A percentile compares a stretch with the other conserved stretches of the same genome.
Conservation (phyloP, 2,888 invertebrate genomes). For the Timema podura region DNA sequence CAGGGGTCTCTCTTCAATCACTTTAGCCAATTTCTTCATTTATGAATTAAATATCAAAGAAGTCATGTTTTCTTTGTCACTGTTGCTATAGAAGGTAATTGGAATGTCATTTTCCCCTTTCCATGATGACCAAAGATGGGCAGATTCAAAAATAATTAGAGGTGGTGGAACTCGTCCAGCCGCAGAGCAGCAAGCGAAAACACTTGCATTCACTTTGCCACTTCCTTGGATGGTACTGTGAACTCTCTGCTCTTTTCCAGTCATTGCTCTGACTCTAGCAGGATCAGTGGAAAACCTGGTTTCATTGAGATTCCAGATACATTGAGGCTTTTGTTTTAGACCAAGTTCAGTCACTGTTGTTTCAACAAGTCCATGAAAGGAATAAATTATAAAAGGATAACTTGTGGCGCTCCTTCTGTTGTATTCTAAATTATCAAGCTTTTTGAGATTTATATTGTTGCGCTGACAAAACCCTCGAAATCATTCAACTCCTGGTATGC, state of each 20-base stretch:
- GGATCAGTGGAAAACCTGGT: background rate
- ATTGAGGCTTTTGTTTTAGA: background rate
- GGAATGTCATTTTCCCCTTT: slow-evolving; percentile 15
- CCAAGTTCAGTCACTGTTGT: background rate
- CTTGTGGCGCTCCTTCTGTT: too few relatives aligned
- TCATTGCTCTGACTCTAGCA: background rate
- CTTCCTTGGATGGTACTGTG: background rate
- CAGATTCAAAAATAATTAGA: background rate
- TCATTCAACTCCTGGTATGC: background rate
- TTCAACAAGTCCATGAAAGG: background rate
- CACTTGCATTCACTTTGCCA: slow-evolving; percentile 4
- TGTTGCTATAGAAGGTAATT: slow-evolving; percentile 12
- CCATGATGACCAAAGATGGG: background rate
- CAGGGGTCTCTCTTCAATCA: slow-evolving; percentile 19
- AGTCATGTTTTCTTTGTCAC: slow-evolving; percentile 28
- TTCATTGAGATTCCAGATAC: background rate
- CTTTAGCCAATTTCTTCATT: slow-evolving; percentile 17
- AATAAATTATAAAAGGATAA: too few relatives aligned
- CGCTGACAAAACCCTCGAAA: background rate
- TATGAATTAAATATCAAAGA: slow-evolving; percentile 20
- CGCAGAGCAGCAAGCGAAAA: background rate
- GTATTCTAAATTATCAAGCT: background rate
- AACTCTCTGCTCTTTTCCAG: slow-evolving; percentile 5
- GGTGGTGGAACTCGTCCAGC: background rate
- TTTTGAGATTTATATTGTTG: background rate